Conservation (phyloP, 2,888 invertebrate species). For the Autographa pulchrina region DNA sequence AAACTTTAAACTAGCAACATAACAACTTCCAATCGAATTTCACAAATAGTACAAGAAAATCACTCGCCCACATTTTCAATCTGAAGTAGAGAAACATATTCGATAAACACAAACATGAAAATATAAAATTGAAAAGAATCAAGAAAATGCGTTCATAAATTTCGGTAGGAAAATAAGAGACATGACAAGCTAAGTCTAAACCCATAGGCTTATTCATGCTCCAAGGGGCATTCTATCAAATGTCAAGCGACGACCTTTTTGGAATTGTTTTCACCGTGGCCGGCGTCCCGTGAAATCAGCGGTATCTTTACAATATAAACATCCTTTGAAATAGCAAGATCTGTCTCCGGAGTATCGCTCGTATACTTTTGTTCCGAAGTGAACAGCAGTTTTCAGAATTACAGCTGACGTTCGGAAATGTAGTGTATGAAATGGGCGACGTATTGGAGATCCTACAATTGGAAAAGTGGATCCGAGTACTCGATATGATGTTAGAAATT, state of each 20-base stretch:
- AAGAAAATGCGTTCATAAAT: slow-evolving; percentile 53
- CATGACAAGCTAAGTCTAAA: slow-evolving; percentile 62
- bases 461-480: neutral
- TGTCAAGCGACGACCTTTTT: slow-evolving; percentile 78
- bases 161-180: slow-evolving; percentile 53
- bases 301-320: slow-evolving; percentile 69
- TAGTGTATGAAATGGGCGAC: slow-evolving; percentile 22
- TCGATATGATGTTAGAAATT: neutral
- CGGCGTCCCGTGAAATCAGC: slow-evolving; percentile 82
- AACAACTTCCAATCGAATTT: slow-evolving; percentile 21
- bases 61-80: slow-evolving; percentile 29
- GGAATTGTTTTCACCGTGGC: slow-evolving; percentile 75
- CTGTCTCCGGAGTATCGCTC: slow-evolving; percentile 62
- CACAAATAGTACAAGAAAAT: slow-evolving; percentile 23
- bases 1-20: slow-evolving; percentile 12
- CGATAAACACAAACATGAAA: slow-evolving; percentile 29
- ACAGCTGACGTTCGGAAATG: slow-evolving; percentile 16
- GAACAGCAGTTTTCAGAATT: slow-evolving; percentile 31
- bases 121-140: slow-evolving; percentile 57
- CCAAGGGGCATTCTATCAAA: slow-evolving; percentile 83
- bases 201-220: slow-evolving; percentile 76
- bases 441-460: slow-evolving; percentile 17
- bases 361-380: slow-evolving; percentile 42
- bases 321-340: slow-evolving; percentile 74
- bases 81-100: slow-evolving; percentile 18